A percentile compares a stretch with the other conserved stretches of the same genome.
Evolutionary conservation across 1,140 invertebrate species (phyloP).

Genomic region (Drosophila repleta): DNA sequence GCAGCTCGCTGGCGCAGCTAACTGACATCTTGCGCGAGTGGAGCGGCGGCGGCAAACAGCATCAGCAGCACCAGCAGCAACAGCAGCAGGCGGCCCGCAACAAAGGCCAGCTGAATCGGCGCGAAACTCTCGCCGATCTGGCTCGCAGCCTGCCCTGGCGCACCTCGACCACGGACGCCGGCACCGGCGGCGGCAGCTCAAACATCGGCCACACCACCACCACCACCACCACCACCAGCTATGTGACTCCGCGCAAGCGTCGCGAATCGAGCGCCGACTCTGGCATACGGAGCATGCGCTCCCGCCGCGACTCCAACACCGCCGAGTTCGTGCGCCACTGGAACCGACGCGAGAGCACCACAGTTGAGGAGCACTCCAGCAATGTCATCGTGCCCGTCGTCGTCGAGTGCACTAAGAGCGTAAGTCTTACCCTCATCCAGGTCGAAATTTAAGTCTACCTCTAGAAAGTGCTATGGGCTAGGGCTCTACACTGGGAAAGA

Average conservation of each 20-base stretch:
- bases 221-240: constrained; percentile 60
- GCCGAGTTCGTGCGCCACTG: constrained; percentile 90
- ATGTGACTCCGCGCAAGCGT: constrained; percentile 87
- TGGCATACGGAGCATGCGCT: constrained; percentile 91
- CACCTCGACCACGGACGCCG: constrained; percentile 85
- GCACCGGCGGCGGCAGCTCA: constrained; percentile 66
- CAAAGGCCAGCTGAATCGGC: constrained; percentile 89
- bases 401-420: constrained; percentile 71
- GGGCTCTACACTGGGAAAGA: too few species aligned
- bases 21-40: constrained; percentile 94
- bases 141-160: constrained; percentile 90
- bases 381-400: constrained; percentile 61
- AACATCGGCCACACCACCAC: constrained; percentile 68
- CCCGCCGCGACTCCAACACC: constrained; percentile 89
- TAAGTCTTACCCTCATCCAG: constrained; percentile 60
- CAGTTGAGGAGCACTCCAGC: constrained; percentile 71
- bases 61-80: constrained; percentile 65
- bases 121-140: constrained; percentile 93
- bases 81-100: constrained; percentile 81
- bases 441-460: too few species aligned
- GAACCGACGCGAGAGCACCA: constrained; percentile 86
- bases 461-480: too few species aligned
- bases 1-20: constrained; percentile 93
- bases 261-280: constrained; percentile 93
- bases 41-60: constrained; percentile 89